Evolutionary conservation across 2,797 vertebrate genomes (phyloP), one percentile per base, ranked within the genome.

Genomic region (Macropodus opercularis): DNA sequence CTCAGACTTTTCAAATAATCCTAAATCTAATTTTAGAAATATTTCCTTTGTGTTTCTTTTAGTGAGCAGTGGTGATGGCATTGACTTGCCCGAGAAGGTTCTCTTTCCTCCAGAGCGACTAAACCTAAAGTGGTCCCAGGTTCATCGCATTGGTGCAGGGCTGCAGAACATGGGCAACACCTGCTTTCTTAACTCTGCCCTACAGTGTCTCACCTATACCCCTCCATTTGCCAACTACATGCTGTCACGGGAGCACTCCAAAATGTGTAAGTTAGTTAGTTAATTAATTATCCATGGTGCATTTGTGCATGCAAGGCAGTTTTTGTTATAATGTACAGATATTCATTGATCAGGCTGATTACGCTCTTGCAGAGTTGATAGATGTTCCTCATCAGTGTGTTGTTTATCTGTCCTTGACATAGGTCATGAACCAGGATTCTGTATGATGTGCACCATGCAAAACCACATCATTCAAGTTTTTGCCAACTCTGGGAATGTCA

Each of bases 371-470:
- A 2, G 48, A 23, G 35, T 10, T 29, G 3, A 47, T 22, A 15
- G n/a, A n/a, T 67, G 38, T 53, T 59, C 17, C 55, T 42, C 4
- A 14, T 68, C 17, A 29, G n/a, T 53, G 8, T 41, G 50, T 41
- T 43, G 12, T 35, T 13, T 17, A 17, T 59, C 24, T 78, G 24
- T 63, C 13, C 13, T 10, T 54, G 4, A 21, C 12, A 0, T 49
- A 99, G 98, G 97, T 93, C 93, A 94, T 0, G 94, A 94, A 41
- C 92, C 95, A 59, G 96, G 94, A 1, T 99, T 99, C 82, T 99
- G 98, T 86, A 98, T 99, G 96, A 96, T 99, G 98, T 99, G 98
- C 60, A 97, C 93, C 0, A 96, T 99, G 97, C 95, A 99, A 80
- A 93, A 95, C 60, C 98, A 99, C 75, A 91, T 98, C 71, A 96